Conservation (phyloP, 2,888 invertebrate genomes). For the Napeogenes sylphis region DNA sequence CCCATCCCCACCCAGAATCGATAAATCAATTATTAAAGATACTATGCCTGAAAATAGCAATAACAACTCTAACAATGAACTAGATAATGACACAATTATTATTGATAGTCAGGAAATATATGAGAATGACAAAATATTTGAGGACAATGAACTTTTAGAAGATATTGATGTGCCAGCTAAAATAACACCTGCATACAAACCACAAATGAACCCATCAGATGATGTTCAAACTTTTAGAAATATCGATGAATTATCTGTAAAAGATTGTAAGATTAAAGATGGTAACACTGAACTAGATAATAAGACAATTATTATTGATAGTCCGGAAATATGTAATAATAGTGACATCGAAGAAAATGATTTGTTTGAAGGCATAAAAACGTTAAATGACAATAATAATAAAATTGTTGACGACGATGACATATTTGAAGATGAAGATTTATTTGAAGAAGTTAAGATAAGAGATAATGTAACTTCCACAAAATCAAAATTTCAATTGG, state of each 20-base stretch:
- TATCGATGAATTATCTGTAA: too few species aligned
- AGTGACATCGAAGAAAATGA: too few species aligned
- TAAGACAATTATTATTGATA: conserved; percentile 17
- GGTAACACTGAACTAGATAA: conserved; percentile 51
- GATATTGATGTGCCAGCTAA: not conserved
- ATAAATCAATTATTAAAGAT: too few species aligned
- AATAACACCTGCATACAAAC: not conserved
- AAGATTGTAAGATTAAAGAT: conserved; percentile 9
- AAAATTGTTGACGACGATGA: conserved; percentile 43
- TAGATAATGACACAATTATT: conserved; percentile 40
- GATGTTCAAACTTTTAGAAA: not conserved
- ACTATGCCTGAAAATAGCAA: not conserved
- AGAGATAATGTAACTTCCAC: not conserved
- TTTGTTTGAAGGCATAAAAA: too few species aligned
- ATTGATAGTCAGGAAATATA: too few species aligned
- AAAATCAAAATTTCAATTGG: not conserved
- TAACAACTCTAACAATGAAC: conserved; percentile 47
- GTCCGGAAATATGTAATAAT: too few species aligned
- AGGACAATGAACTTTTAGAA: not conserved
- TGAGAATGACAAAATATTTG: not conserved
- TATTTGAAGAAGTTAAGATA: conserved; percentile 50
- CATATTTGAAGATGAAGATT: conserved; percentile 60
- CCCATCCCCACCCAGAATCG: too few species aligned
- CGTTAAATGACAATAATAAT: conserved; percentile 21
- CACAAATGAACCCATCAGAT: not conserved